Evolutionary conservation across 2,888 invertebrate species (phyloP).

Genomic region (Euclidia mi): DNA sequence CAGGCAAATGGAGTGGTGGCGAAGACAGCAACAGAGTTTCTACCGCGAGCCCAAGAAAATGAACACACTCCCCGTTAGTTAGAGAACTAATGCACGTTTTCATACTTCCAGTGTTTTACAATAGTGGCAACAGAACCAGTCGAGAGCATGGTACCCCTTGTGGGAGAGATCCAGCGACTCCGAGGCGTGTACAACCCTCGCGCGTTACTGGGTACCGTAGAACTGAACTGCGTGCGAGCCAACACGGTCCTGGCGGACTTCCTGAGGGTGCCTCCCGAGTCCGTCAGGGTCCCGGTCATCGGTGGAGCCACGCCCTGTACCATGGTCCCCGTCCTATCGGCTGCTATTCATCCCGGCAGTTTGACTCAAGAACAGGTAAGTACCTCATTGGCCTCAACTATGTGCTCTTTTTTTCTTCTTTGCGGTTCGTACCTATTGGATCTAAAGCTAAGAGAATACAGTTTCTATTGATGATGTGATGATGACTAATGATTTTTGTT

Average conservation of each 20-base stretch:
- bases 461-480: too few species aligned
- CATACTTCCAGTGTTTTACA: conserved; percentile 71
- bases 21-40: too few species aligned
- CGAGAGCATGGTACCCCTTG: conserved; percentile 93
- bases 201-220: conserved; percentile 91
- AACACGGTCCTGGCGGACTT: conserved; percentile 93
- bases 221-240: conserved; percentile 92
- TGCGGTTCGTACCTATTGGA: too few species aligned
- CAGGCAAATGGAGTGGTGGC: too few species aligned
- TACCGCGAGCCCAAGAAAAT: too few species aligned
- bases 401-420: too few species aligned
- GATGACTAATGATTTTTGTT: too few species aligned
- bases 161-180: conserved; percentile 92
- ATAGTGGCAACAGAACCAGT: conserved; percentile 88
- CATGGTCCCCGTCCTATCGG: conserved; percentile 93
- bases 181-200: conserved; percentile 78
- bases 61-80: too few species aligned
- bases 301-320: conserved; percentile 93
- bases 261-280: conserved; percentile 89
- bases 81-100: not conserved
- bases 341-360: conserved; percentile 89
- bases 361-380: conserved; percentile 83
- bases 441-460: too few species aligned
- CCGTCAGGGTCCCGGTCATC: conserved; percentile 91
- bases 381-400: too few species aligned